A percentile compares a stretch with the other conserved stretches of the same genome.
phyloP scores from a whole-genome alignment of 2,113 vertebrate genomes.

The Alligator mississippiensis region DNA sequence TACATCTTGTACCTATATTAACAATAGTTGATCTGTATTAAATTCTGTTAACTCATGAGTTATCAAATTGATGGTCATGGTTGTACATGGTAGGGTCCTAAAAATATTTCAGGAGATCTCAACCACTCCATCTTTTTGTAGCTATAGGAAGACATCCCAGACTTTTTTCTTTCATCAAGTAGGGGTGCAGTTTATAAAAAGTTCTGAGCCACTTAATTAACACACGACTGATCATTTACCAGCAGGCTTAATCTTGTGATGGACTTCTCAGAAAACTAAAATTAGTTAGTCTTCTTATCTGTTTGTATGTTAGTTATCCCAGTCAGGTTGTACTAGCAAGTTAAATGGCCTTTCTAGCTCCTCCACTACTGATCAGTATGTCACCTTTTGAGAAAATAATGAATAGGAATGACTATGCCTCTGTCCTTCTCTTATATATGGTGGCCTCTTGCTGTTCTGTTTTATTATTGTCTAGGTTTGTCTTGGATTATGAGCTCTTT shows the following conservation, averaged over 20 bases:
- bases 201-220: background rate
- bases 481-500: background rate
- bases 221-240: background rate
- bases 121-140: background rate
- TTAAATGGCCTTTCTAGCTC: background rate
- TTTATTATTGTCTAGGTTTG: background rate
- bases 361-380: background rate
- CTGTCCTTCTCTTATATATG: background rate
- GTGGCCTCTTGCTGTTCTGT: background rate
- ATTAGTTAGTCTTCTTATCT: background rate
- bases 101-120: slow-evolving; percentile 27
- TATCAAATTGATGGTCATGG: slow-evolving; percentile 15
- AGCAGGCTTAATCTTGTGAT: background rate
- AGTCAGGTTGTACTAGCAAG: background rate
- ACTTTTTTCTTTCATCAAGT: slow-evolving; percentile 12
- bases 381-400: background rate
- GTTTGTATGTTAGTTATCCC: background rate
- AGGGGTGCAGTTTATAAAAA: background rate
- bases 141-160: background rate
- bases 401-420: background rate
- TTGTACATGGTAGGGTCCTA: background rate
- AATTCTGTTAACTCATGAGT: background rate
- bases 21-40: slow-evolving; percentile 9
- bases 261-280: background rate
- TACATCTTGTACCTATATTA: slow-evolving; percentile 4